Base-by-base conservation (phyloP, 2,113 vertebrate genomes). In the Syngnathus scovelli region DNA sequence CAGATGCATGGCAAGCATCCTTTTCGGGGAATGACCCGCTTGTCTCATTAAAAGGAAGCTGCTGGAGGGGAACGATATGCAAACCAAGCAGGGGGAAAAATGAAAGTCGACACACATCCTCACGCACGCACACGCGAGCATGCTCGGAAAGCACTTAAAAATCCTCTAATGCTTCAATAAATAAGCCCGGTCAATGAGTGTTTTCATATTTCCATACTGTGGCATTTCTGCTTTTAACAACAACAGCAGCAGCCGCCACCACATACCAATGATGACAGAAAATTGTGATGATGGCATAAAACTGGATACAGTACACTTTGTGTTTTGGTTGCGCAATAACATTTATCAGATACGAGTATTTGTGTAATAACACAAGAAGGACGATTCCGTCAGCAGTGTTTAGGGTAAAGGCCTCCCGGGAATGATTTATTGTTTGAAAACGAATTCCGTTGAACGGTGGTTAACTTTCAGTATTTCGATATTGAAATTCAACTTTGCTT, bases 11-110 rank as follows among this genome's bases (percentile, higher is more conserved):
- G 78, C 83, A 79, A 85, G 82, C 74, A 75, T 83, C 78, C 72
- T 68, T 80, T 75, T 67, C 78, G 70, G 75, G 76, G 72, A 85
- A 78, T 85, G 80, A 90, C 87, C 87, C 78, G 87, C 83, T 84
- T 83, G 85, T 82, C 85, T 89, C 87, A 89, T 90, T 92, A 88
- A 83, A 82, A 80, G 64, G 70, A 79, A 83, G 74, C 69, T 76
- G 84, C 87, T 77, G 7, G 71, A 79, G 84, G 87, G 80, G 72
- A 81, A 77, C 71, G 79, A 89, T 86, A 89, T 92, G 87, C 83
- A 89, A 90, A 91, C 71, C 51, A 75, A 84, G 80, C 78, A 82
- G 68, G 67, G 74, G 67, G 76, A 85, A 87, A 39, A 85, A 86
- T 74, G 68, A 69, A 78, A 85, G 85, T 87, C 60, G 59, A 61